Conservation (phyloP, 2,797 vertebrate genomes). For the Setipinna tenuifilis region DNA sequence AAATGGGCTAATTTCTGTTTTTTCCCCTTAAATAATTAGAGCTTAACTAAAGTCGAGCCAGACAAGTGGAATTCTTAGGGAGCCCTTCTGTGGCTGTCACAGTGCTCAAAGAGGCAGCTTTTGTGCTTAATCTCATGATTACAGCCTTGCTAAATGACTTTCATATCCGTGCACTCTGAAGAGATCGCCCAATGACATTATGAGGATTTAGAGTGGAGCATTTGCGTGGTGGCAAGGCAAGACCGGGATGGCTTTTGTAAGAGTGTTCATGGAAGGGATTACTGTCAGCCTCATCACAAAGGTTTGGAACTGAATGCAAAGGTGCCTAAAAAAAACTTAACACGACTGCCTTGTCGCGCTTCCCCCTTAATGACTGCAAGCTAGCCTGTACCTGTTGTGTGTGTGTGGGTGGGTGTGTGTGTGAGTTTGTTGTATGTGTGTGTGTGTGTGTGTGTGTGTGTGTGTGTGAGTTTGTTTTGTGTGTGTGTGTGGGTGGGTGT, state of each 20-base stretch:
- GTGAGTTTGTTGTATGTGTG: background rate
- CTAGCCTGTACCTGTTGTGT: background rate
- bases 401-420: background rate
- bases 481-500: conserved; percentile 29
- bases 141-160: conserved; percentile 54
- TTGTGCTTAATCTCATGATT: conserved; percentile 58
- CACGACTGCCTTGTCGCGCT: background rate
- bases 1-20: conserved; percentile 41
- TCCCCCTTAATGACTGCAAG: background rate
- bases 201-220: conserved; percentile 55
- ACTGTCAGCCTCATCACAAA: conserved; percentile 20
- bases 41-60: conserved; percentile 34
- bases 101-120: conserved; percentile 46
- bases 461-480: background rate
- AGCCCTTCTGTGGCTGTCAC: conserved; percentile 39
- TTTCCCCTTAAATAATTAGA: conserved; percentile 39
- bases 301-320: background rate
- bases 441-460: background rate
- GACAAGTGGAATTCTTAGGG: conserved; percentile 40
- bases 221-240: conserved; percentile 53
- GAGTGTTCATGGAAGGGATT: conserved; percentile 9
- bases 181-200: conserved; percentile 56
- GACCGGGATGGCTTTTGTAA: conserved; percentile 39
- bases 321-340: background rate
- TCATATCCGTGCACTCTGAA: conserved; percentile 57